Evolutionary conservation across 2,888 invertebrate species (phyloP).

Genomic region (Agonum fuliginosum): DNA sequence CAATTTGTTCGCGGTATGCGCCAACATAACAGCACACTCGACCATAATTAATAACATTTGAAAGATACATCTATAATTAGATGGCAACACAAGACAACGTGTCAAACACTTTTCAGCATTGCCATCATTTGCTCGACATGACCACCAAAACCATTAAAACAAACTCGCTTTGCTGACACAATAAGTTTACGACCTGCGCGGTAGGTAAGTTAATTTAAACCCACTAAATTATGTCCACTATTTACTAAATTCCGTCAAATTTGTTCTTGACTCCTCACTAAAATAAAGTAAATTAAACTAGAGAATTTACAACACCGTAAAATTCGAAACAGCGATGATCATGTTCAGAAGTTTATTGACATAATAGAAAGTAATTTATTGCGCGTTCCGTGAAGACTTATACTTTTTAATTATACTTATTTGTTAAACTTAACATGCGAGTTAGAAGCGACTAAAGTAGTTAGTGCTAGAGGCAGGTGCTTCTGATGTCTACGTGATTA

Average conservation of each 20-base stretch:
- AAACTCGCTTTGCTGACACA: conserved; percentile 17
- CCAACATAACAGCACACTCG: background rate
- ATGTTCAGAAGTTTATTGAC: conserved; percentile 34
- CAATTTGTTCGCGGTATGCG: conserved; percentile 27
- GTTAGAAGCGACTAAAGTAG: conserved; percentile 21
- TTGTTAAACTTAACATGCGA: conserved; percentile 43
- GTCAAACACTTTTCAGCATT: conserved; percentile 39
- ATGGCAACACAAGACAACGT: conserved; percentile 26
- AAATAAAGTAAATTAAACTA: background rate
- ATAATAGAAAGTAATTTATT: conserved; percentile 32
- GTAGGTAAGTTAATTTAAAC: conserved; percentile 47
- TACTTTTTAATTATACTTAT: conserved; percentile 45
- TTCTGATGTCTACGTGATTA: conserved; percentile 27
- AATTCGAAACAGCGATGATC: conserved; percentile 18
- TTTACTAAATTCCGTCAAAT: conserved; percentile 35
- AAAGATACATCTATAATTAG: conserved; percentile 39
- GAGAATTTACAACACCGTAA: conserved; percentile 13
- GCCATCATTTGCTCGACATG: conserved; percentile 30
- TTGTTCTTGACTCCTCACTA: conserved; percentile 17
- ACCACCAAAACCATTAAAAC: conserved; percentile 35
- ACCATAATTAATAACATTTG: conserved; percentile 29
- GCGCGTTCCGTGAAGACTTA: conserved; percentile 17
- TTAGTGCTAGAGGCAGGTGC: conserved; percentile 17
- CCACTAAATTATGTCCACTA: conserved; percentile 33
- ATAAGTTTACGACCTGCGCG: conserved; percentile 46